Base-by-base conservation (phyloP, 2,113 vertebrate species). In the Sebastes fasciatus region DNA sequence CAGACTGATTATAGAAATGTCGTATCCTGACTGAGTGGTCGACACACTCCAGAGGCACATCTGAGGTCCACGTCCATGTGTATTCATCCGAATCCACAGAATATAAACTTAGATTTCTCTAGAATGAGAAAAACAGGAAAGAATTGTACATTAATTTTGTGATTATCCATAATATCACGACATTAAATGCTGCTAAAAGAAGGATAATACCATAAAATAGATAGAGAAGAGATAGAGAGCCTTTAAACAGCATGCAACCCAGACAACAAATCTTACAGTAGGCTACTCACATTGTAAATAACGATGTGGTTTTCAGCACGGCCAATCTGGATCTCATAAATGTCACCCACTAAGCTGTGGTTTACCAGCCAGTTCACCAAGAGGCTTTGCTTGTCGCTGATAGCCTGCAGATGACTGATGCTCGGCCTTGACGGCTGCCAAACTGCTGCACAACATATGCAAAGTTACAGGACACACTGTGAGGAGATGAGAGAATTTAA, bases 1-100 rank as follows among this genome's bases (percentile, higher is more conserved):
- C 14, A 8, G 84, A 81, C 8, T 64, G 51, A 61, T 80, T 79
- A 62, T 76, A 86, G 61, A 92, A 42, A 19, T 6, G 5, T 81
- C 92, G 90, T 34, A 95, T 82, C 70, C 94, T 92, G 70, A 91
- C 89, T 1, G 88, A 94, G 82, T 95, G 93, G 82, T 94, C 80
- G 1, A 72, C 79, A 58, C 94, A 95, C 72, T 93, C 81, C 54
- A 95, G 88, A 23, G 94, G 94, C 64, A 94, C 60, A 7, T 85
- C 72, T 9, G 93, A 94, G 9, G 80, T 79, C 94, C 93, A 94
- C 4, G 86, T 89, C 93, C 88, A 92, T 4, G 51, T 57, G 51
- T 85, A 43, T 16, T 45, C 0, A 26, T 26, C 49, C 8, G 12
- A 76, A 45, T 66, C 61, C 17, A 17, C 2, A 8, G 70, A 19